phyloP scores from a whole-genome alignment of 2,888 invertebrate genomes.

The Diaphora mendica region DNA sequence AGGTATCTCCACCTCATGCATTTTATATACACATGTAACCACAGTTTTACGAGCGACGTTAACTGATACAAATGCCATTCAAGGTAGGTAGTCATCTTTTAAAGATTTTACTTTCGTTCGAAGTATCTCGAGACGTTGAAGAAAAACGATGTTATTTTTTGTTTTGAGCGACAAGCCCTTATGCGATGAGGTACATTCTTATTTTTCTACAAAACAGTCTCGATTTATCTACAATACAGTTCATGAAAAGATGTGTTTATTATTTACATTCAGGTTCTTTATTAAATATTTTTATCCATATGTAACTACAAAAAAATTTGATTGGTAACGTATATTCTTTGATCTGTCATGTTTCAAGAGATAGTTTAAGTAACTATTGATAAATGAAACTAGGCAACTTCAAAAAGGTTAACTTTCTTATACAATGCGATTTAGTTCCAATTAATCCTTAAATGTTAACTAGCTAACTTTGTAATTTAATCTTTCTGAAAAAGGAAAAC shows the following conservation, averaged over 20 bases:
- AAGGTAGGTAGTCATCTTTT: neutral
- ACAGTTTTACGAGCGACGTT: neutral
- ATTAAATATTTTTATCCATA: neutral
- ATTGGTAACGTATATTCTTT: too few relatives aligned
- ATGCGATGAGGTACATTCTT: neutral
- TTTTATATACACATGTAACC: constrained; percentile 6
- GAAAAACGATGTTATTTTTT: neutral
- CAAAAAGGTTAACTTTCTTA: too few relatives aligned
- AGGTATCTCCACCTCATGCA: neutral
- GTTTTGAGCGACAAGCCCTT: neutral
- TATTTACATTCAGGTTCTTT: neutral
- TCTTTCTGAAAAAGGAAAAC: too few relatives aligned
- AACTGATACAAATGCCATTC: neutral
- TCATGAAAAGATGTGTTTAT: neutral
- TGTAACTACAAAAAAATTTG: too few relatives aligned
- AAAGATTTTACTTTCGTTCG: neutral
- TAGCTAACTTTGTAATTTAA: too few relatives aligned
- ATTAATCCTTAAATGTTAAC: too few relatives aligned
- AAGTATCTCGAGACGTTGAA: neutral
- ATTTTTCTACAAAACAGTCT: neutral
- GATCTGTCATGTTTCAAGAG: too few relatives aligned
- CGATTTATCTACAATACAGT: neutral
- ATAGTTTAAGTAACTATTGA: too few relatives aligned
- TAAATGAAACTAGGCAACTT: too few relatives aligned
- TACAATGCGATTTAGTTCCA: too few relatives aligned